Percentiles rank a stretch among this genome's conserved stretches.
phyloP scores from a whole-genome alignment of 1,140 invertebrate genomes.

The Euura saliciscinereae region DNA sequence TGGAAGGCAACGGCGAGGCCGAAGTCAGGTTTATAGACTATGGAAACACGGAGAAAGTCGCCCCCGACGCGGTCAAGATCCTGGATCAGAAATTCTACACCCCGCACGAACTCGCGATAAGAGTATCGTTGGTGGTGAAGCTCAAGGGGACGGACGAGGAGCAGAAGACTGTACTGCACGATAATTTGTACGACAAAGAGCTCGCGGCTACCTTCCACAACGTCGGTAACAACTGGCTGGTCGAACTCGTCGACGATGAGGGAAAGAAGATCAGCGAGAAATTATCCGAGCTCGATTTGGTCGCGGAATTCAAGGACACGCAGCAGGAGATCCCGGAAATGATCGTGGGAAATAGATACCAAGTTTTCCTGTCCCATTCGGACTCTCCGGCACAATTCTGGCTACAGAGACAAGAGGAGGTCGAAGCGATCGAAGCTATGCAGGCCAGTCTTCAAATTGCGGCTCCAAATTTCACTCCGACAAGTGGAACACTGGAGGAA shows the following conservation, averaged over 20 bases:
- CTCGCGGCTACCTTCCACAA: conserved; percentile 46
- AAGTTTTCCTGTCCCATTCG: conserved; percentile 38
- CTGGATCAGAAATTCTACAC: conserved; percentile 64
- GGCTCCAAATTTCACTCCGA: conserved; percentile 53
- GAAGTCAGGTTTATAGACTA: conserved; percentile 61
- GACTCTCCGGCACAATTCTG: conserved; percentile 51
- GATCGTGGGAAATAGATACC: conserved; percentile 33
- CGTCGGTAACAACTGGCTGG: conserved; percentile 45
- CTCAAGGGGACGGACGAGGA: conserved; percentile 44
- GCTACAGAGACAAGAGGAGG: conserved; percentile 38
- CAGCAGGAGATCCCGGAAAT: conserved; percentile 26
- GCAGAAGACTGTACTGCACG: conserved; percentile 39
- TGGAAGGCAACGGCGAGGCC: conserved; percentile 22
- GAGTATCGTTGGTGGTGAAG: conserved; percentile 49
- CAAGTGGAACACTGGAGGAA: conserved; percentile 62
- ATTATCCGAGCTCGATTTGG: conserved; percentile 25
- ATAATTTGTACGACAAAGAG: conserved; percentile 33
- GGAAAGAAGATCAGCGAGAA: conserved; percentile 43
- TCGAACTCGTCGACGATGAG: conserved; percentile 37
- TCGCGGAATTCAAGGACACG: conserved; percentile 6
- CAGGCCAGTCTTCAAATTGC: conserved; percentile 66
- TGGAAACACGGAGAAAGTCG: conserved; percentile 57
- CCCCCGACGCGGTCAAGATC: conserved; percentile 27
- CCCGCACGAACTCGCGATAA: conserved; percentile 61
- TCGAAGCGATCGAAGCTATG: conserved; percentile 32